A percentile compares a stretch with the other conserved stretches of the same genome.
Conservation (phyloP, 2,888 invertebrate genomes). For the Eubasilissa splendida region DNA sequence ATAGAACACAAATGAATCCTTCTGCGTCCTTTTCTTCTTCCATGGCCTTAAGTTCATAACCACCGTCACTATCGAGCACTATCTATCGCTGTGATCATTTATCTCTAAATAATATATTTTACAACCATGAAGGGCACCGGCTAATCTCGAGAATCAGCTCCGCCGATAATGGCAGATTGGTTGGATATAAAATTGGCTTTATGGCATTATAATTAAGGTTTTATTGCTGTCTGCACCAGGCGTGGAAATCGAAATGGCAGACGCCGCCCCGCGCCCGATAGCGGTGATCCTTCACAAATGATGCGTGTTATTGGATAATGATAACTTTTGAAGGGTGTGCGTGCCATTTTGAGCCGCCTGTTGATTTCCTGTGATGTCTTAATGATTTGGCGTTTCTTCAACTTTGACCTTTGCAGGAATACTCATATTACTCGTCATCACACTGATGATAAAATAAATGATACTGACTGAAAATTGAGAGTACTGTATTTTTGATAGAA, state of each 20-base stretch:
- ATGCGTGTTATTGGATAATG: constrained; percentile 40
- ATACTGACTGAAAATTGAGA: background rate
- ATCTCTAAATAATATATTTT: too few relatives aligned
- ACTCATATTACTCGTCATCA: too few relatives aligned
- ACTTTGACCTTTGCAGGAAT: background rate
- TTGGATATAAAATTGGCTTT: constrained; percentile 40
- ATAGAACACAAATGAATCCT: too few relatives aligned
- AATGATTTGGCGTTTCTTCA: background rate
- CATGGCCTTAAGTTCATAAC: too few relatives aligned
- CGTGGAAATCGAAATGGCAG: constrained; percentile 23
- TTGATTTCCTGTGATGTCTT: constrained; percentile 20
- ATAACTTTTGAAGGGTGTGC: constrained; percentile 7
- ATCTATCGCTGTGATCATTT: too few relatives aligned
- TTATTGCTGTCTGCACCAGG: constrained; percentile 3
- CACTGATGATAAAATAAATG: too few relatives aligned
- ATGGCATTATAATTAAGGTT: constrained; percentile 46
- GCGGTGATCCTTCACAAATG: constrained; percentile 17
- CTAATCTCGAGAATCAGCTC: background rate
- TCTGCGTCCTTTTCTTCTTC: too few relatives aligned
- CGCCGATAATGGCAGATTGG: constrained; percentile 23
- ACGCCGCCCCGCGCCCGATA: constrained; percentile 6
- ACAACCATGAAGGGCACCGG: background rate
- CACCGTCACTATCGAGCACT: too few relatives aligned
- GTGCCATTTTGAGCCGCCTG: constrained; percentile 24
- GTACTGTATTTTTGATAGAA: background rate